These are phyloP conservation scores for Azemiops feae DNA, from an alignment of 2,113 vertebrate genomes.

Conservation along the genomic window DNA sequence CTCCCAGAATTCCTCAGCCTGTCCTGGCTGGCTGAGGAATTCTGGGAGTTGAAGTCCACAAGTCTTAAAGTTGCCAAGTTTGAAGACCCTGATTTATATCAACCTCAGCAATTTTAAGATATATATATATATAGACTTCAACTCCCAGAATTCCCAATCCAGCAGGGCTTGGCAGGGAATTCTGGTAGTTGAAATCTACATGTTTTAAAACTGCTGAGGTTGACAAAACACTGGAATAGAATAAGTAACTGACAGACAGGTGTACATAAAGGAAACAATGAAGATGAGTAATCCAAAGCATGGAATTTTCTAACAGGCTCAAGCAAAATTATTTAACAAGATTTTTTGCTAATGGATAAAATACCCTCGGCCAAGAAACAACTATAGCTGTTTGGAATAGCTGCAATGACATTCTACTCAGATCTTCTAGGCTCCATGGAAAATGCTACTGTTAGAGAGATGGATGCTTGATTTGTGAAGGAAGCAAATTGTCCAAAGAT, in stretches of 20 bases:
- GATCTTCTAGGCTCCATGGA: neutral
- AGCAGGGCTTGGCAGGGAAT: neutral
- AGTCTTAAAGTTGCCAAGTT: too few relatives aligned
- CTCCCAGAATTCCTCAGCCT: too few relatives aligned
- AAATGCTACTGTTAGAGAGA: neutral
- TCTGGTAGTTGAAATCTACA: neutral
- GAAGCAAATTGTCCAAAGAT: neutral
- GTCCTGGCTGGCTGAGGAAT: too few relatives aligned
- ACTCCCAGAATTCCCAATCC: neutral
- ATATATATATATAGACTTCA: neutral
- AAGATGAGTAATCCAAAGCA: accelerated
- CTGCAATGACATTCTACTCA: neutral
- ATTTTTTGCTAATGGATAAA: neutral
- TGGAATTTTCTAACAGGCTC: neutral
- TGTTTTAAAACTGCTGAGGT: neutral
- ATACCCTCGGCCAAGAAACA: neutral
- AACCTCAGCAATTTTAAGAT: neutral
- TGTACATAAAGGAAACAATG: neutral
- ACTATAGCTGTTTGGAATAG: neutral
- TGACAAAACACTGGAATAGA: neutral
- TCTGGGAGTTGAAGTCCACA: too few relatives aligned
- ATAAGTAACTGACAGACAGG: neutral
- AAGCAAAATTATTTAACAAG: neutral
- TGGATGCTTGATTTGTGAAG: neutral
- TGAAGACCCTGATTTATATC: too few relatives aligned